Conservation (phyloP, 2,888 invertebrate species). For the Marronus borbonicus region DNA sequence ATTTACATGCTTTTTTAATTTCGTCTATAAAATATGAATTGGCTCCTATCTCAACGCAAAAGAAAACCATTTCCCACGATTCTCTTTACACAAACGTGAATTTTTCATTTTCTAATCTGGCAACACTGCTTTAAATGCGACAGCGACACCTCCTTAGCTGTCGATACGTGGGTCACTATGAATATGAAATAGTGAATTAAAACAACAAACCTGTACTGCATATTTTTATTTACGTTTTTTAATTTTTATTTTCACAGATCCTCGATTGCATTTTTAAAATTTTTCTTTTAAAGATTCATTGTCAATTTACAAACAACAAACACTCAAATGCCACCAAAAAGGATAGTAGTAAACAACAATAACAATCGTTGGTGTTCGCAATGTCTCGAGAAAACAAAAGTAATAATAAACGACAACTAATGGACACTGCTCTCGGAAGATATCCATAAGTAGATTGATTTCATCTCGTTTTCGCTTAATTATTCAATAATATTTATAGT, state of each 20-base stretch:
- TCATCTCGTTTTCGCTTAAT: constrained; percentile 8
- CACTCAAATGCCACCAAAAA: constrained; percentile 60
- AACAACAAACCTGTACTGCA: constrained; percentile 32
- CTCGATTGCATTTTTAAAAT: constrained; percentile 50
- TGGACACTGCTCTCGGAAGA: constrained; percentile 38
- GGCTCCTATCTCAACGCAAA: no score
- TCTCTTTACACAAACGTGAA: no score
- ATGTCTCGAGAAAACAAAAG: constrained; percentile 33
- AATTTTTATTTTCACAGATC: constrained; percentile 45
- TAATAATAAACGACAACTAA: constrained; percentile 9
- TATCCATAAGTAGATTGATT: constrained; percentile 20
- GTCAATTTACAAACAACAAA: constrained; percentile 63
- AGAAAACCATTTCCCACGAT: no score
- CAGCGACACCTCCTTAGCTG: no score
- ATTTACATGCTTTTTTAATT: no score
- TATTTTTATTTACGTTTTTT: constrained; percentile 47
- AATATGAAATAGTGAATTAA: constrained; percentile 16
- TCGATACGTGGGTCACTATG: not conserved
- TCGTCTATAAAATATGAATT: no score
- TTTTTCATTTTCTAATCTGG: no score
- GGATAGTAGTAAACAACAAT: constrained; percentile 60
- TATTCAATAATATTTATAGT: constrained; percentile 18
- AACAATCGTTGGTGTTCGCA: constrained; percentile 56
- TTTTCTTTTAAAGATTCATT: constrained; percentile 55
- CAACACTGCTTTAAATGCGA: no score